Percentiles rank a stretch among this genome's conserved stretches.
phyloP scores from a whole-genome alignment of 2,888 invertebrate genomes.

The Euplagia quadripunctaria region DNA sequence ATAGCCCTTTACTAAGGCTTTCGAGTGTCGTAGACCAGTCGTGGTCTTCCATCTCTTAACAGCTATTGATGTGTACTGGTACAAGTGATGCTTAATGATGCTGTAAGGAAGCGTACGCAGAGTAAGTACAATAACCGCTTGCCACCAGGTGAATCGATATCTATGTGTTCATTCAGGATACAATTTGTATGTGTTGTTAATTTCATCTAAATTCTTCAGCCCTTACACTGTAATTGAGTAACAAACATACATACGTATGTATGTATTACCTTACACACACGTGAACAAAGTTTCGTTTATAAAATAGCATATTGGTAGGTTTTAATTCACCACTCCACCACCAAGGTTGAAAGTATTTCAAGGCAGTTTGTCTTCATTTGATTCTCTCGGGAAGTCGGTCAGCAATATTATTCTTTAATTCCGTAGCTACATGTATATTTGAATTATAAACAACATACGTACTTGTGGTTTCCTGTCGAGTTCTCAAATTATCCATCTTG shows the following conservation, averaged over 20 bases:
- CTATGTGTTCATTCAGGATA: background rate
- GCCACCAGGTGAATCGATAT: no score
- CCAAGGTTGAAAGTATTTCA: background rate
- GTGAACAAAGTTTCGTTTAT: background rate
- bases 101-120: no score
- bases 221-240: background rate
- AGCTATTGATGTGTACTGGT: background rate
- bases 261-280: background rate
- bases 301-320: background rate
- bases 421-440: slow-evolving; percentile 21
- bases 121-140: no score
- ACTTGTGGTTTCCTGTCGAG: slow-evolving; percentile 35
- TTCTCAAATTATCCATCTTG: slow-evolving; percentile 25
- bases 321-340: background rate
- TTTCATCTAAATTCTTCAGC: background rate
- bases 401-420: slow-evolving; percentile 28
- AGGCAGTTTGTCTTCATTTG: slow-evolving; percentile 12
- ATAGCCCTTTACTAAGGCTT: no score
- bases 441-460: slow-evolving; percentile 28
- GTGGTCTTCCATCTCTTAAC: no score
- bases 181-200: background rate
- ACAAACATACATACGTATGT: background rate
- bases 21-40: no score
- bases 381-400: slow-evolving; percentile 12
- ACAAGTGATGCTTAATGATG: no score